phyloP scores from a whole-genome alignment of 2,113 vertebrate species.

The Tupaia tana region DNA sequence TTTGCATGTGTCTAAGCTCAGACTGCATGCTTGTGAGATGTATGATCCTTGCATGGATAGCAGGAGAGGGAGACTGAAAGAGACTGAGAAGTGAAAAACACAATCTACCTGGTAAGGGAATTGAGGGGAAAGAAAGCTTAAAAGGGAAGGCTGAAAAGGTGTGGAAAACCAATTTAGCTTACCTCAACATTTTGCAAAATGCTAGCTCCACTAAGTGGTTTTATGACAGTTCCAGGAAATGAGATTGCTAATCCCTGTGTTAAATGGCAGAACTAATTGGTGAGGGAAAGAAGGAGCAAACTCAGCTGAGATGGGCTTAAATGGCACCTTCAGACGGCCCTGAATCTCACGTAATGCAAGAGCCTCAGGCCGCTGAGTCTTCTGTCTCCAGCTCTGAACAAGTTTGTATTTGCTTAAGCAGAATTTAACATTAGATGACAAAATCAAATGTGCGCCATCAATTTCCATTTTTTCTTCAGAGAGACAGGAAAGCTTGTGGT shows the following conservation, averaged over 20 bases:
- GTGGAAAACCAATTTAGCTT: not conserved
- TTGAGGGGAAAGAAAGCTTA: not conserved
- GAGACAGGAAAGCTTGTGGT: not conserved
- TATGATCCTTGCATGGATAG: not conserved
- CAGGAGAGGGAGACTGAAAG: not conserved
- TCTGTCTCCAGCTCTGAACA: not conserved
- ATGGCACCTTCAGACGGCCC: not conserved
- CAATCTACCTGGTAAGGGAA: not conserved
- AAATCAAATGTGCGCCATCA: not conserved
- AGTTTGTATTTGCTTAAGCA: not conserved
- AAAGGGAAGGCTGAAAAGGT: slow-evolving; percentile 7
- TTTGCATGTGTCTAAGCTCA: not conserved
- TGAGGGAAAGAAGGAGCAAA: not conserved
- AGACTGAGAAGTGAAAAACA: not conserved
- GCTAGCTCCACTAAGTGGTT: not conserved
- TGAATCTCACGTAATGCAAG: no score
- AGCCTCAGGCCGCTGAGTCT: not conserved
- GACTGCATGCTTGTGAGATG: not conserved
- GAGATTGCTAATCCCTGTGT: slow-evolving; percentile 26
- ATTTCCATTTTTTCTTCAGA: slow-evolving; percentile 16
- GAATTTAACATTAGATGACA: not conserved
- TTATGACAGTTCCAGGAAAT: not conserved
- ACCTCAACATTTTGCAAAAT: slow-evolving; percentile 28
- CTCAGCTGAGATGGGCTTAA: not conserved
- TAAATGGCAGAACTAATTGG: slow-evolving; percentile 54